Conservation (phyloP, 2,888 invertebrate genomes). For the Chaetoderma sp. region DNA sequence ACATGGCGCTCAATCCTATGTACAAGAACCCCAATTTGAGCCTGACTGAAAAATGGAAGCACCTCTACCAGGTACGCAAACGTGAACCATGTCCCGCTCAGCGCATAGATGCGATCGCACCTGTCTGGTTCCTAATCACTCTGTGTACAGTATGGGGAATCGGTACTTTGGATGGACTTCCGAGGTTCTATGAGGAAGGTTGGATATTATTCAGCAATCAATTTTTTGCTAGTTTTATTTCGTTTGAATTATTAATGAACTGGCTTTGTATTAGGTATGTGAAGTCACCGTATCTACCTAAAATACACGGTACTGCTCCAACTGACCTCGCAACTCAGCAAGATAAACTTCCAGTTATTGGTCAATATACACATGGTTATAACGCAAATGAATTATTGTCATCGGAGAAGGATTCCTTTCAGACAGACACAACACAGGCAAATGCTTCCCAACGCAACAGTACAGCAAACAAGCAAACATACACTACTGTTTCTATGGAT, state of each 20-base stretch:
- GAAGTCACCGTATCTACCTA: constrained; percentile 21
- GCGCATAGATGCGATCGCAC: background rate
- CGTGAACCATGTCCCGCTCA: background rate
- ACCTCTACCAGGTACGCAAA: too few species aligned
- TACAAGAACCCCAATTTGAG: too few species aligned
- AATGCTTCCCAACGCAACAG: background rate
- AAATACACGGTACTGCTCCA: constrained; percentile 36
- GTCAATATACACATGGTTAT: background rate
- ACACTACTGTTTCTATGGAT: too few species aligned
- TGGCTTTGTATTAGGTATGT: constrained; percentile 1
- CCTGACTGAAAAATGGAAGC: too few species aligned
- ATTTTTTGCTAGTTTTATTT: background rate
- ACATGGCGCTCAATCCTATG: too few species aligned
- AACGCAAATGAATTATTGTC: too few species aligned
- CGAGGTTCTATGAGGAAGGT: constrained; percentile 43
- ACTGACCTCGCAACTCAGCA: constrained; percentile 25
- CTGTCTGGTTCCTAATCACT: constrained; percentile 34
- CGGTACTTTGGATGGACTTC: constrained; percentile 48
- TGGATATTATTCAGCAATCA: constrained; percentile 10
- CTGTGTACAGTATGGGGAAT: constrained; percentile 34
- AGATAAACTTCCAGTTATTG: constrained; percentile 8
- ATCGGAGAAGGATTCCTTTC: constrained; percentile 3
- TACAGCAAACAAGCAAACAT: background rate
- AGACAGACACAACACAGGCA: background rate
- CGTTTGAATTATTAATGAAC: background rate